A percentile compares a stretch with the other conserved stretches of the same genome.
Evolutionary conservation across 2,113 vertebrate genomes (phyloP).

Genomic region (Upupa epops): DNA sequence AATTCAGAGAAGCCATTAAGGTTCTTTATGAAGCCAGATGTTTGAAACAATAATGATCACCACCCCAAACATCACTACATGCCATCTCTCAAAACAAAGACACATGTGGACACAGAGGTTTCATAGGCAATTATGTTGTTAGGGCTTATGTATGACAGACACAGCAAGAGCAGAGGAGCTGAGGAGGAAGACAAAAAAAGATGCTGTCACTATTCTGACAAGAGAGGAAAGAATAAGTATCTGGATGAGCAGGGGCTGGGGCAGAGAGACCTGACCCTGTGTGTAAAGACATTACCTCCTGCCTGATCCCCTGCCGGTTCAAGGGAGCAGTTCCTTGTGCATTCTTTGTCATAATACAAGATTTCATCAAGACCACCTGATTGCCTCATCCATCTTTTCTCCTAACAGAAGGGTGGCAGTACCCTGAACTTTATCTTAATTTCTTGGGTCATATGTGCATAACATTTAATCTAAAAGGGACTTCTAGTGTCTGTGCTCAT

Average conservation of each 20-base stretch:
- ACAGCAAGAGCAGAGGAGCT: slow-evolving; percentile 35
- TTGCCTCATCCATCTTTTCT: slow-evolving; percentile 20
- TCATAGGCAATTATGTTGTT: slow-evolving; percentile 27
- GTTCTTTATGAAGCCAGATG: slow-evolving; percentile 57
- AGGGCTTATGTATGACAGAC: slow-evolving; percentile 38
- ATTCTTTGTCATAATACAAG: slow-evolving; percentile 36
- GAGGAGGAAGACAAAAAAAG: not conserved
- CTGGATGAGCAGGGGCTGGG: not conserved
- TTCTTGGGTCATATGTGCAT: not conserved
- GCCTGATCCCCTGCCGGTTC: not conserved
- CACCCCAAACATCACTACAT: slow-evolving; percentile 54
- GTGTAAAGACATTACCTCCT: slow-evolving; percentile 42
- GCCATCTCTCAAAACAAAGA: slow-evolving; percentile 57
- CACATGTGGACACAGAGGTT: slow-evolving; percentile 55
- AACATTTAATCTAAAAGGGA: not conserved
- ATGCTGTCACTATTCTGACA: not conserved
- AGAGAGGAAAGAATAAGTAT: not conserved
- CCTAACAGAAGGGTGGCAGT: not conserved
- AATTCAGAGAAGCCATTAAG: slow-evolving; percentile 47
- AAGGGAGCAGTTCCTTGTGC: not conserved
- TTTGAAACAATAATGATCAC: slow-evolving; percentile 66
- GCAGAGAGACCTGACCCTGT: slow-evolving; percentile 15
- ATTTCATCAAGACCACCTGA: slow-evolving; percentile 27
- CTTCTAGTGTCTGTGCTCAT: not conserved
- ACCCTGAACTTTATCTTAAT: slow-evolving; percentile 13